Conservation (phyloP, 2,113 vertebrate species). For the Bagarius yarrelli region DNA sequence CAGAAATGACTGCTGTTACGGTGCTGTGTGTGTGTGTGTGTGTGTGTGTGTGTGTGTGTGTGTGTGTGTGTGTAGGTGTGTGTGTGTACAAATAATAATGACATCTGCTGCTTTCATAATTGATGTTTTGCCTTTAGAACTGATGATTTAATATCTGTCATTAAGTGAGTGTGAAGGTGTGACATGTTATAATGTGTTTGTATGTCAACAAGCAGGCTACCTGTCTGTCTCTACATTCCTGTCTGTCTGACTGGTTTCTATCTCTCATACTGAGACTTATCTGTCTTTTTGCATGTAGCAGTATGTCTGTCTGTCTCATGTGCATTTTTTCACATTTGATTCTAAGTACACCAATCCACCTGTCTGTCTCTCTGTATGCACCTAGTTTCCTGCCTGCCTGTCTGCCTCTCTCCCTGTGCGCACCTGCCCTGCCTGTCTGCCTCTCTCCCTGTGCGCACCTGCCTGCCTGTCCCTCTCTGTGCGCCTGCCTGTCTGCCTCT, state of each 20-base stretch:
- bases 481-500: no score
- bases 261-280: no score
- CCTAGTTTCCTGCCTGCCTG: neutral
- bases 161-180: conserved; percentile 3
- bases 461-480: neutral
- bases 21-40: neutral
- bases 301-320: no score
- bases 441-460: neutral
- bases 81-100: conserved; percentile 6
- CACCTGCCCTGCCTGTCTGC: neutral
- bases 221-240: neutral
- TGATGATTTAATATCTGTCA: neutral
- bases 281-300: no score
- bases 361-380: neutral
- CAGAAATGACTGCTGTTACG: conserved; percentile 9
- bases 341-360: no score
- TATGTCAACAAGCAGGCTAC: neutral
- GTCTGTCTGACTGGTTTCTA: neutral
- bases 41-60: conserved; percentile 3
- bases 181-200: neutral
- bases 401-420: neutral
- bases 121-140: neutral
- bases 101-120: conserved; percentile 11
- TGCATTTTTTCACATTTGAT: no score
- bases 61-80: neutral